A percentile compares a stretch with the other conserved stretches of the same genome.
These are phyloP conservation scores for Zaprionus tsacasi DNA, from an alignment of 1,140 invertebrate species.

Conservation along the genomic window DNA sequence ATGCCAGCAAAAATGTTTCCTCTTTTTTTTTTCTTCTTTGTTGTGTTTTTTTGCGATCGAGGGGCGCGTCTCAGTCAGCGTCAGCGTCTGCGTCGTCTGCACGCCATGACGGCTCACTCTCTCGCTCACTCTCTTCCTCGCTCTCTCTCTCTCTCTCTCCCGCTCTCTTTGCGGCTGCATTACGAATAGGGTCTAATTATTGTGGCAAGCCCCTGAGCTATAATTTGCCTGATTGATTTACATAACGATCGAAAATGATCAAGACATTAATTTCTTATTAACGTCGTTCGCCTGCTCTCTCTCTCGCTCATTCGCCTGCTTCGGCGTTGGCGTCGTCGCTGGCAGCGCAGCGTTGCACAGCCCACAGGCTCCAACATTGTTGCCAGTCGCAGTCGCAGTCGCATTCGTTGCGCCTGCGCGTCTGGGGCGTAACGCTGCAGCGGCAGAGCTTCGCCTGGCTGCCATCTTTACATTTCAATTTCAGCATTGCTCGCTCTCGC, in stretches of 20 bases:
- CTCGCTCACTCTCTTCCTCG: slow-evolving; percentile 19
- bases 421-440: slow-evolving; percentile 69
- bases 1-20: slow-evolving; percentile 75
- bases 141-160: slow-evolving; percentile 2
- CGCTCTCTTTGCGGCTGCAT: slow-evolving; percentile 66
- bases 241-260: slow-evolving; percentile 84
- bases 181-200: slow-evolving; percentile 84
- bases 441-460: slow-evolving; percentile 11
- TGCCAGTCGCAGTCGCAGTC: slow-evolving; percentile 17
- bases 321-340: slow-evolving; percentile 21
- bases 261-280: slow-evolving; percentile 84
- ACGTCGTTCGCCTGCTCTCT: slow-evolving; percentile 60
- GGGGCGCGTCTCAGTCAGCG: slow-evolving; percentile 70
- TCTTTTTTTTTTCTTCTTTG: slow-evolving; percentile 21
- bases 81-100: slow-evolving; percentile 36
- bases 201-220: slow-evolving; percentile 84
- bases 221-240: slow-evolving; percentile 84
- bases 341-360: slow-evolving; percentile 23
- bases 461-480: slow-evolving; percentile 45
- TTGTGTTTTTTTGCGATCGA: slow-evolving; percentile 40
- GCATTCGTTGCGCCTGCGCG: slow-evolving; percentile 44
- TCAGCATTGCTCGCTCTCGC: slow-evolving; percentile 16
- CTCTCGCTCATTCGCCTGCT: slow-evolving; percentile 15
- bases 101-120: slow-evolving; percentile 55
- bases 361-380: slow-evolving; percentile 42